Evolutionary conservation across 1,140 invertebrate species (phyloP).

Genomic region (Contarinia nasturtii): DNA sequence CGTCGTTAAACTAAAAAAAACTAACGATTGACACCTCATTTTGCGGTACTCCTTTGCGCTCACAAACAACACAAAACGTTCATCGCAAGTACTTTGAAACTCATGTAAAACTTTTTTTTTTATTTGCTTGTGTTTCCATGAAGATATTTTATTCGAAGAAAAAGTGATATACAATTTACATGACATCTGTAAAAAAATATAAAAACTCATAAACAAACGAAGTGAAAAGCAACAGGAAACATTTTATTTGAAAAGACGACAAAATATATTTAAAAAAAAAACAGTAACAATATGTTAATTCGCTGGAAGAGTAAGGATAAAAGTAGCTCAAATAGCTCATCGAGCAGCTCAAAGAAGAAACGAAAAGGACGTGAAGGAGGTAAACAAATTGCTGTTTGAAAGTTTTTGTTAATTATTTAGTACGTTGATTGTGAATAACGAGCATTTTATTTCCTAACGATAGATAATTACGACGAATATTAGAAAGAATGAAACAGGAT

Average conservation of each 20-base stretch:
- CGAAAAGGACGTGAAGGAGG: slow-evolving; percentile 26
- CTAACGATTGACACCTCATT: no score
- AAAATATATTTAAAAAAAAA: not conserved
- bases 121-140: no score
- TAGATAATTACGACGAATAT: not conserved
- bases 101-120: no score
- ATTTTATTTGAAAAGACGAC: not conserved
- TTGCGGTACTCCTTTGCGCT: no score
- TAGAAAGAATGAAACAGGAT: not conserved
- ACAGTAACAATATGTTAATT: slow-evolving; percentile 17
- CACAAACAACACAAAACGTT: no score
- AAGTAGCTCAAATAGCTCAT: slow-evolving; percentile 14
- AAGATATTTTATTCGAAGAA: no score
- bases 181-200: no score
- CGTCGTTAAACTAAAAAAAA: no score
- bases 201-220: not conserved
- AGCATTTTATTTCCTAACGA: not conserved
- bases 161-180: no score
- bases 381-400: not conserved
- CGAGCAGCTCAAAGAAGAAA: slow-evolving; percentile 25
- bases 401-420: not conserved
- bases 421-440: not conserved
- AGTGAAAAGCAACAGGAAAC: not conserved
- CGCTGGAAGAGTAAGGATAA: slow-evolving; percentile 29
- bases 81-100: no score